Evolutionary conservation across 1,140 invertebrate species (phyloP), one percentile per base, ranked within the genome.

Genomic region (Rhizoglyphus robini): DNA sequence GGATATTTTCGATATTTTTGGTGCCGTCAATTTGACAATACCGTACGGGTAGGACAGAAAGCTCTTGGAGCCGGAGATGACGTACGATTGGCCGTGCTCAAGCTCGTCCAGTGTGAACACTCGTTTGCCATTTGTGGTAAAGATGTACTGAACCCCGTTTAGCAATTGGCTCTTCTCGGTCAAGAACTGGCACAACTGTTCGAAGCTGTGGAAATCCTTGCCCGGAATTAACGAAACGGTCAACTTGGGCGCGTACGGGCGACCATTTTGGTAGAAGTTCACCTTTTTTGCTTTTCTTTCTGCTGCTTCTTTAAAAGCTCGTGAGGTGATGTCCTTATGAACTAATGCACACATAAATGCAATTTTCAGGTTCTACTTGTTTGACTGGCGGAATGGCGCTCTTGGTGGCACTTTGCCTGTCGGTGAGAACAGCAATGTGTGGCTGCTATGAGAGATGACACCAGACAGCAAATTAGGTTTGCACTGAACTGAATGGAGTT

Each of bases 241-340:
- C 23, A 91, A 81, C 0, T 90, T 89, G 46, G 88, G 88, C 75
- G 87, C 90, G 74, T 91, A 90, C 0, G 86, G 86, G 75, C 95
- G 90, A 3, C 91, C 91, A 82, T 95, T 96, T 72, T 87, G 84
- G 76, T 88, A 96, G 76, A 96, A 94, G 0, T 86, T 85, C 38
- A 95, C 87, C 27, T 89, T 77, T 60, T 70, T 79, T 0, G 88
- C 88, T 68, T 86, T 83, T 18, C 61, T 11, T 30, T 59, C 66
- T n/a, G 20, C 23, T 20, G 66, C 66, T 27, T 66, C 66, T 41
- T 66, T 23, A 31, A 67, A 13, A 5, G 66, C 66, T 41, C 30
- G 29, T 23, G 66, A 67, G 36, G 36, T 41, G 18, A 41, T 41
- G 36, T 11, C n/a, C n/a, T n/a, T n/a, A n/a, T n/a, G n/a, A n/a